Percentiles rank a stretch among this genome's conserved stretches.
Evolutionary conservation across 1,140 invertebrate genomes (phyloP).

Genomic region (Drosophila jambulina): DNA sequence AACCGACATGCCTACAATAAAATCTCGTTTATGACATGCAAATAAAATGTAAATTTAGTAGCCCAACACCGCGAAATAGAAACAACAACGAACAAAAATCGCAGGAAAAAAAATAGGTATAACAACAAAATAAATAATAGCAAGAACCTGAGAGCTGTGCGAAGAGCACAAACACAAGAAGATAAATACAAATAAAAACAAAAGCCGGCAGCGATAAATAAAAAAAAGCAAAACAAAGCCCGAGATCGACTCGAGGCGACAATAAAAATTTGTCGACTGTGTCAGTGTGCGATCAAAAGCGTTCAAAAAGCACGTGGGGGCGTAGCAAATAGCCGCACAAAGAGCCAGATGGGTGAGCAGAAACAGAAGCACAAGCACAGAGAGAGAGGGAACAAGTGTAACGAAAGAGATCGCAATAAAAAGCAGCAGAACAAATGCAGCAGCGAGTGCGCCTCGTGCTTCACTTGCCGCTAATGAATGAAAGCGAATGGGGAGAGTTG

Average conservation of each 20-base stretch:
- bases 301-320: slow-evolving; percentile 47
- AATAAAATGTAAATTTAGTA: slow-evolving; percentile 79
- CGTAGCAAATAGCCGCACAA: slow-evolving; percentile 37
- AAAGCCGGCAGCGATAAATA: slow-evolving; percentile 68
- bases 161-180: slow-evolving; percentile 13
- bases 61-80: slow-evolving; percentile 28
- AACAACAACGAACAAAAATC: slow-evolving; percentile 28
- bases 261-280: slow-evolving; percentile 59
- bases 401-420: slow-evolving; percentile 16
- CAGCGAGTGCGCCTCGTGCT: neutral
- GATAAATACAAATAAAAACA: slow-evolving; percentile 43
- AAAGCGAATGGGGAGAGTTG: slow-evolving; percentile 23
- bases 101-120: slow-evolving; percentile 17
- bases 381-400: slow-evolving; percentile 5
- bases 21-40: slow-evolving; percentile 63
- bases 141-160: slow-evolving; percentile 13
- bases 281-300: slow-evolving; percentile 45
- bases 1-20: slow-evolving; percentile 34
- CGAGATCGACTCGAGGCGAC: slow-evolving; percentile 43
- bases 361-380: slow-evolving; percentile 4
- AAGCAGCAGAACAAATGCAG: slow-evolving; percentile 38
- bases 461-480: slow-evolving; percentile 45
- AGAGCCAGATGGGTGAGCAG: slow-evolving; percentile 8
- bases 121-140: slow-evolving; percentile 13
- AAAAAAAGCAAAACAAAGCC: slow-evolving; percentile 49